Percentiles rank a stretch among this genome's conserved stretches.
Evolutionary conservation across 1,140 invertebrate genomes (phyloP).

Genomic region (Drosophila novamexicana): DNA sequence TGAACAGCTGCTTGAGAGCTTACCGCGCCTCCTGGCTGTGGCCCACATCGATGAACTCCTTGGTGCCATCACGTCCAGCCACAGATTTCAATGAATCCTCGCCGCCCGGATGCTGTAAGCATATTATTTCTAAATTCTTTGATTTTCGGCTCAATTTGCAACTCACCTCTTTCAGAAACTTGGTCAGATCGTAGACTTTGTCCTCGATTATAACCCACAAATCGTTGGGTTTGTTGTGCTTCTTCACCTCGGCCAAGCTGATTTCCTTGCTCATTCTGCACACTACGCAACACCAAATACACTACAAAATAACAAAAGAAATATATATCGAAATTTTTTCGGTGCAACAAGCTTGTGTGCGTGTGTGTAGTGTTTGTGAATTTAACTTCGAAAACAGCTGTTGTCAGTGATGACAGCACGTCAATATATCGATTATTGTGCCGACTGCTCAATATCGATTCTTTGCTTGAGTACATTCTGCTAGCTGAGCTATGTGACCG

Average conservation of each 20-base stretch:
- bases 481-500: background rate
- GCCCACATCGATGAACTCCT: slow-evolving; percentile 93
- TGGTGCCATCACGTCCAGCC: slow-evolving; percentile 91
- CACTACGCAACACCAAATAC: slow-evolving; percentile 1
- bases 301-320: slow-evolving; percentile 2
- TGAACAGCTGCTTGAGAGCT: background rate
- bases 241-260: slow-evolving; percentile 85
- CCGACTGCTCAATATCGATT: background rate
- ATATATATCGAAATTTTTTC: slow-evolving; percentile 4
- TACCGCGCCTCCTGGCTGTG: slow-evolving; percentile 93
- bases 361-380: background rate
- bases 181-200: slow-evolving; percentile 88
- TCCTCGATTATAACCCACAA: slow-evolving; percentile 88
- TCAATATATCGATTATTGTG: background rate
- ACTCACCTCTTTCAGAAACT: slow-evolving; percentile 87
- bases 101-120: slow-evolving; percentile 92
- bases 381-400: background rate
- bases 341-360: too few species aligned
- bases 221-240: slow-evolving; percentile 85
- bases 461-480: background rate
- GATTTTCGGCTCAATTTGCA: background rate
- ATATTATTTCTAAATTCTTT: too few species aligned
- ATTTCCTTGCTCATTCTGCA: slow-evolving; percentile 71
- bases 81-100: slow-evolving; percentile 91
- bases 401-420: background rate